phyloP scores from a whole-genome alignment of 2,888 invertebrate genomes.

The Criorhina ranunculi region DNA sequence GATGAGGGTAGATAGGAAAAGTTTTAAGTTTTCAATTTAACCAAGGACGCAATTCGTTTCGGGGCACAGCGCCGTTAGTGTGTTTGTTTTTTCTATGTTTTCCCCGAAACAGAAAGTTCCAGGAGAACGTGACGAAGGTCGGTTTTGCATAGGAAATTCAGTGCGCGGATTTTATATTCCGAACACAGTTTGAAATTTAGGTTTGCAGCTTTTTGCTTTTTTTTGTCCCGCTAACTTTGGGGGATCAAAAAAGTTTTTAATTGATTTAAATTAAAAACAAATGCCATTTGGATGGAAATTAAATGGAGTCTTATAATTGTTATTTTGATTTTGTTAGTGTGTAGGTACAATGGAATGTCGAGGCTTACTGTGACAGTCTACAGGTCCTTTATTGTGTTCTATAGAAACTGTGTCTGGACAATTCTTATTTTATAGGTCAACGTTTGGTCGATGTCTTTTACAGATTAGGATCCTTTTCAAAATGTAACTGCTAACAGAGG shows the following conservation, averaged over 20 bases:
- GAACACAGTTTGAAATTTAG: conserved; percentile 34
- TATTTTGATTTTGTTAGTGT: conserved; percentile 1
- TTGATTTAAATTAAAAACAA: conserved; percentile 54
- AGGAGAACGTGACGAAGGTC: conserved; percentile 65
- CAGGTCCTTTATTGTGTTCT: neutral
- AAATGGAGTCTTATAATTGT: conserved; percentile 5
- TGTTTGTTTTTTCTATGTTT: conserved; percentile 42
- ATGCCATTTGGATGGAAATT: conserved; percentile 17
- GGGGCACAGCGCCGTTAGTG: conserved; percentile 40
- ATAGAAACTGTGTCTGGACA: no score
- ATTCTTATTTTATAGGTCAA: no score
- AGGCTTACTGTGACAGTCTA: neutral
- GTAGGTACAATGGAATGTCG: neutral
- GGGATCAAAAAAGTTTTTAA: conserved; percentile 50
- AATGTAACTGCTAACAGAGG: no score
- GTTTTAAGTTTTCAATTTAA: conserved; percentile 75
- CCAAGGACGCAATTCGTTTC: conserved; percentile 58
- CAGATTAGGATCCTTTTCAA: no score
- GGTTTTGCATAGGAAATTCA: conserved; percentile 53
- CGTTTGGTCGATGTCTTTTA: no score
- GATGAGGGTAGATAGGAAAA: conserved; percentile 74
- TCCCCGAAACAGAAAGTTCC: conserved; percentile 22
- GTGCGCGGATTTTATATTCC: conserved; percentile 24
- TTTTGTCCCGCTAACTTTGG: neutral
- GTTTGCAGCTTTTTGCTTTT: conserved; percentile 10